Percentiles rank a stretch among this genome's conserved stretches.
These are phyloP conservation scores for Nerophis ophidion DNA, from an alignment of 2,113 vertebrate genomes.

Conservation along the genomic window DNA sequence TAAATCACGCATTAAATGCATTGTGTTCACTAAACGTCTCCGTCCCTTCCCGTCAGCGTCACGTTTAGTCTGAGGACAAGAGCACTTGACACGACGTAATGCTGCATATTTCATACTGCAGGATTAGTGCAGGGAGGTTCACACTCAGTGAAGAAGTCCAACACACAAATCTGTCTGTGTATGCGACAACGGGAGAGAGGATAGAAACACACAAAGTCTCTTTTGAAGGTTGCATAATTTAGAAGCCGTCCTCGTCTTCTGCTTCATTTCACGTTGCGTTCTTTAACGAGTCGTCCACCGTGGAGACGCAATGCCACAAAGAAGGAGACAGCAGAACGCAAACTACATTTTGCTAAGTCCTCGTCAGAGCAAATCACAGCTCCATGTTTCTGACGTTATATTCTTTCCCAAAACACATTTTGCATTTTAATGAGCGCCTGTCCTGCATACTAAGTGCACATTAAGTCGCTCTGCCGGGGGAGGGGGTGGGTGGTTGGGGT, in stretches of 20 bases:
- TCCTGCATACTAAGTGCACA: conserved; percentile 65
- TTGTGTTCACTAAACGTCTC: conserved; percentile 60
- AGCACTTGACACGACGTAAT: conserved; percentile 36
- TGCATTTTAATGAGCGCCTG: conserved; percentile 67
- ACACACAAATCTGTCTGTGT: conserved; percentile 17
- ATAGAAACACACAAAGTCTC: conserved; percentile 49
- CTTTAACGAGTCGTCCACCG: conserved; percentile 20
- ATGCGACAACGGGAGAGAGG: conserved; percentile 3
- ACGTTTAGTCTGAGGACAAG: conserved; percentile 41
- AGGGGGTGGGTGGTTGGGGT: neutral
- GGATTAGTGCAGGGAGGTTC: conserved; percentile 24
- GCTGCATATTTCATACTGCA: conserved; percentile 65
- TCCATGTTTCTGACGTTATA: conserved; percentile 47
- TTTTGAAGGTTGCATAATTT: conserved; percentile 62
- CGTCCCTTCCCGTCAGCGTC: conserved; percentile 57
- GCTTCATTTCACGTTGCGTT: conserved; percentile 34
- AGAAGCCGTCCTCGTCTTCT: conserved; percentile 39
- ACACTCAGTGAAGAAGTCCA: conserved; percentile 56
- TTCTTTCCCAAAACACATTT: conserved; percentile 55
- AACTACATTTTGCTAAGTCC: conserved; percentile 31
- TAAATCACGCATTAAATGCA: conserved; percentile 57
- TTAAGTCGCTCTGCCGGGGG: conserved; percentile 53
- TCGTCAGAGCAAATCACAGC: conserved; percentile 57
- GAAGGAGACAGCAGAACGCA: neutral
- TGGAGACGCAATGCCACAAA: conserved; percentile 36